These are phyloP conservation scores for Sarcophaga rosellei DNA, from an alignment of 2,888 invertebrate species.

Conservation along the genomic window DNA sequence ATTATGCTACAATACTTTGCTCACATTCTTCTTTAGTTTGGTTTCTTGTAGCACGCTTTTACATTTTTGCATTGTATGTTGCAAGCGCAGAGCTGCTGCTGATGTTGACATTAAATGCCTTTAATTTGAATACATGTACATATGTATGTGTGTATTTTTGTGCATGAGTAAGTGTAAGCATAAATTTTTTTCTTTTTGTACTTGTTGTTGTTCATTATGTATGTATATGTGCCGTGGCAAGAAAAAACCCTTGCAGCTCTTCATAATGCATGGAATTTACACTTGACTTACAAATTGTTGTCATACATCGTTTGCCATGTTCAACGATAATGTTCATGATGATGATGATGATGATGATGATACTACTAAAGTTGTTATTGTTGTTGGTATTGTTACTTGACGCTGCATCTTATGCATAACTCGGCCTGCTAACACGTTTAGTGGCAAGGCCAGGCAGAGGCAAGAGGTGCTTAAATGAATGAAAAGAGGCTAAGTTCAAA, in stretches of 20 bases:
- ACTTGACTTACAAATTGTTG: conserved; percentile 66
- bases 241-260: conserved; percentile 40
- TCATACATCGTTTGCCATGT: conserved; percentile 54
- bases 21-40: no score
- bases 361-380: conserved; percentile 17
- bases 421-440: no score
- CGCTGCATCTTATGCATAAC: no score
- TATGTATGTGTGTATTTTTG: background rate
- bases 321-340: background rate
- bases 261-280: conserved; percentile 63
- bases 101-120: conserved; percentile 60
- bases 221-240: conserved; percentile 3
- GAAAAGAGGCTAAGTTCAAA: conserved; percentile 59
- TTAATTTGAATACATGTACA: conserved; percentile 49
- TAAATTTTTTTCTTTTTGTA: background rate
- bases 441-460: background rate
- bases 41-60: background rate
- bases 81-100: conserved; percentile 34
- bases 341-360: background rate
- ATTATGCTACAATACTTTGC: no score
- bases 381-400: no score
- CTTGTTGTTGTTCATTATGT: background rate
- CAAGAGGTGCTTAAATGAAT: background rate
- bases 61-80: background rate
- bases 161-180: background rate